These are phyloP conservation scores for Brachionus angularis DNA, from an alignment of 1,140 invertebrate genomes.

Conservation along the genomic window DNA sequence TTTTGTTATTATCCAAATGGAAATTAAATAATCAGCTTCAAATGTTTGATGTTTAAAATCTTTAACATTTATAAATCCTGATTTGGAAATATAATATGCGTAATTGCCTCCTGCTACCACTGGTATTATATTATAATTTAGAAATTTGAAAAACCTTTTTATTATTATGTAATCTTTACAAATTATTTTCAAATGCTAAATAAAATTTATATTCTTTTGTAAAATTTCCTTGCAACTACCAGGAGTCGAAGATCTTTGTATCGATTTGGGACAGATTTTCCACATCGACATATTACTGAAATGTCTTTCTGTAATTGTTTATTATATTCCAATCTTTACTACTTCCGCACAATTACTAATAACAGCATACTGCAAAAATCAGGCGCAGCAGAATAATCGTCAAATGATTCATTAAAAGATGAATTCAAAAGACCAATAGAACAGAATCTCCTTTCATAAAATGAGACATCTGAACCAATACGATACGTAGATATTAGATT, in stretches of 20 bases:
- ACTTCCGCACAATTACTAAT: slow-evolving; percentile 1
- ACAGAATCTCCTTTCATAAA: slow-evolving; percentile 2
- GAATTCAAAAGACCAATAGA: slow-evolving; percentile 1
- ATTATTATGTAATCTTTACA: slow-evolving; percentile 55
- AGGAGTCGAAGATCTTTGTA: neutral
- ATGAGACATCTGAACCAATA: neutral
- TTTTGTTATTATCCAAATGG: slow-evolving; percentile 18
- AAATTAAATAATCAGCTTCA: slow-evolving; percentile 25
- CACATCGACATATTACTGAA: slow-evolving; percentile 47
- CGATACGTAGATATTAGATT: slow-evolving; percentile 11
- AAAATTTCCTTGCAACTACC: slow-evolving; percentile 8
- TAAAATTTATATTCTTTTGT: slow-evolving; percentile 28
- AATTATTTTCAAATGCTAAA: slow-evolving; percentile 53
- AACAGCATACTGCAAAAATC: slow-evolving; percentile 6
- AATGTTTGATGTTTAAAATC: slow-evolving; percentile 28
- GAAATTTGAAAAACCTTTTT: slow-evolving; percentile 51
- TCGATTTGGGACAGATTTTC: slow-evolving; percentile 6
- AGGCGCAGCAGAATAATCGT: neutral
- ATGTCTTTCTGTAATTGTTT: slow-evolving; percentile 23
- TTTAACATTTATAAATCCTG: slow-evolving; percentile 40
- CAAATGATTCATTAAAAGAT: neutral
- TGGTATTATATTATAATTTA: neutral
- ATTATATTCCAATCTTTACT: slow-evolving; percentile 23
- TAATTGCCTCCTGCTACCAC: slow-evolving; percentile 11
- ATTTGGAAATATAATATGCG: slow-evolving; percentile 11